Evolutionary conservation across 1,140 invertebrate species (phyloP).

Genomic region (Pentalonia nigronervosa): DNA sequence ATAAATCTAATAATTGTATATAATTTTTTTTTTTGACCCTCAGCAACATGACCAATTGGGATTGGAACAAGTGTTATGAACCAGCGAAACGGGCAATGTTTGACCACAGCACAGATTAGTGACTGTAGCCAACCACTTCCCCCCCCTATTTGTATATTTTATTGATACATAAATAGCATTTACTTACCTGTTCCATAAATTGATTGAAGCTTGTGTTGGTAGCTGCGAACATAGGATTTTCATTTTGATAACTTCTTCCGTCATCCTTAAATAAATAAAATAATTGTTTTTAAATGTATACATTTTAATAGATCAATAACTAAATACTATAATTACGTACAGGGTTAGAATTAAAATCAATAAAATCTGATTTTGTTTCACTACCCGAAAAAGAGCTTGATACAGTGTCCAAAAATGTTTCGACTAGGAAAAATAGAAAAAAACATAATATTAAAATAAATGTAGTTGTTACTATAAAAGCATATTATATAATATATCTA

Average conservation of each 20-base stretch:
- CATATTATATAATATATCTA: background rate
- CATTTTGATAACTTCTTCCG: conserved; percentile 52
- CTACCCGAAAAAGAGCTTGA: conserved; percentile 55
- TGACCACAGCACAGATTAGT: no score
- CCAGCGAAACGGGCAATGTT: no score
- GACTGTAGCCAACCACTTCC: no score
- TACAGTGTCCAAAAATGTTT: conserved; percentile 52
- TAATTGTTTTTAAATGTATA: background rate
- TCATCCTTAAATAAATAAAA: conserved; percentile 29
- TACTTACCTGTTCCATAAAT: conserved; percentile 50
- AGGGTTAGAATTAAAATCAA: conserved; percentile 56
- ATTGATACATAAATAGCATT: background rate
- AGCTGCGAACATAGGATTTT: conserved; percentile 15
- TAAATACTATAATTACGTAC: background rate
- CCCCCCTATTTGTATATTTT: background rate
- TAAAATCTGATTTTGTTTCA: conserved; percentile 56
- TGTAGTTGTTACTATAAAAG: background rate
- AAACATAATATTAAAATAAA: background rate
- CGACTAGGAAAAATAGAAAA: conserved; percentile 2
- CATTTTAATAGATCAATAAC: background rate
- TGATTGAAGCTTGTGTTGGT: conserved; percentile 48
- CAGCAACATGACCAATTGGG: no score
- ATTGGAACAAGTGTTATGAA: no score
- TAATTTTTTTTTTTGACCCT: no score
- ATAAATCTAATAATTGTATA: background rate